phyloP scores from a whole-genome alignment of 2,888 invertebrate species.

The Apodemia hepburni region DNA sequence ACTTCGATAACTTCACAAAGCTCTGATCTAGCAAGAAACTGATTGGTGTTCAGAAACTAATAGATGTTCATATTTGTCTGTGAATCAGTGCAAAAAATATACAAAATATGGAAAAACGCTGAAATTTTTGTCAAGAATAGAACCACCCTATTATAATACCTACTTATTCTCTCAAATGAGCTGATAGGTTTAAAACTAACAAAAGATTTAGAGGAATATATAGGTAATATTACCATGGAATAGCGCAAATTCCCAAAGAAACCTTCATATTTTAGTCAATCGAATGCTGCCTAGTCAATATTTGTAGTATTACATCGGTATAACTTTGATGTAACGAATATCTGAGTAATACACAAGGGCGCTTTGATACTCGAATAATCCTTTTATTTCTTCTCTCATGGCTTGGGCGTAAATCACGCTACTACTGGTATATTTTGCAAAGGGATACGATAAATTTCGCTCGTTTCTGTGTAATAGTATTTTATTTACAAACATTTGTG shows the following conservation, averaged over 20 bases:
- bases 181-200: no score
- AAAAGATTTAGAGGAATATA: neutral
- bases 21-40: no score
- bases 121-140: no score
- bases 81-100: no score
- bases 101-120: no score
- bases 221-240: neutral
- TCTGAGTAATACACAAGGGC: conserved; percentile 29
- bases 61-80: no score
- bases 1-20: no score
- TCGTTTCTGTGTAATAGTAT: conserved; percentile 51
- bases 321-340: conserved; percentile 30
- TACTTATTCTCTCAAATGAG: no score
- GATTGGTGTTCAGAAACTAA: no score
- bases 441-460: conserved; percentile 61
- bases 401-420: conserved; percentile 51
- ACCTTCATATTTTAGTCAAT: conserved; percentile 15
- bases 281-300: conserved; percentile 4
- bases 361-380: conserved; percentile 40
- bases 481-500: conserved; percentile 55
- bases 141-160: no score
- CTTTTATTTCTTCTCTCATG: conserved; percentile 54
- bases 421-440: conserved; percentile 50
- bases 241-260: conserved; percentile 2
- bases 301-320: conserved; percentile 11